These are phyloP conservation scores for Achroia grisella DNA, from an alignment of 1,140 invertebrate genomes.

Conservation along the genomic window DNA sequence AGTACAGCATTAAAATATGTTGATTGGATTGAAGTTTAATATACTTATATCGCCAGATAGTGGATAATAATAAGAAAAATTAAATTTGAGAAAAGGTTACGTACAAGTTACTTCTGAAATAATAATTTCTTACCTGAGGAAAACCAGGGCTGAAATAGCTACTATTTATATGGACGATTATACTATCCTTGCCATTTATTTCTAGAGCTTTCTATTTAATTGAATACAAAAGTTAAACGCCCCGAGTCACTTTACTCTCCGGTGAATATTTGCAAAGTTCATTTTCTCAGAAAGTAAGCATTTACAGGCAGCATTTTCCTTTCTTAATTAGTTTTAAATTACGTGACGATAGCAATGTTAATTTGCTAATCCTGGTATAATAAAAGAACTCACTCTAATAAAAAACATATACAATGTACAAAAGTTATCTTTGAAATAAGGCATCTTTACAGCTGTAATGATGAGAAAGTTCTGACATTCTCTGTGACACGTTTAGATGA, in stretches of 20 bases:
- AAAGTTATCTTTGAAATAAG: too few relatives aligned
- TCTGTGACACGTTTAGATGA: too few relatives aligned
- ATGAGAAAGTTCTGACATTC: too few relatives aligned
- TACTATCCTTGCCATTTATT: conserved; percentile 30
- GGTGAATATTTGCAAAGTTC: conserved; percentile 53
- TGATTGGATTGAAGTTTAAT: too few relatives aligned
- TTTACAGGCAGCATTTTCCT: conserved; percentile 54
- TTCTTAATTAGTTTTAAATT: conserved; percentile 66
- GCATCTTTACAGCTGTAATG: too few relatives aligned
- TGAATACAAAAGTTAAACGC: conserved; percentile 63
- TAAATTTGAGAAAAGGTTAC: too few relatives aligned
- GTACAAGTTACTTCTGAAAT: too few relatives aligned
- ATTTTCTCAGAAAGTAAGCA: conserved; percentile 55
- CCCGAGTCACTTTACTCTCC: conserved; percentile 46
- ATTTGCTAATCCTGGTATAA: conserved; percentile 39
- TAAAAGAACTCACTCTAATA: conserved; percentile 5
- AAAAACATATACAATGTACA: too few relatives aligned
- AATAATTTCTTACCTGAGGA: conserved; percentile 15
- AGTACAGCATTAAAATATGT: too few relatives aligned
- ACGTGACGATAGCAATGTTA: conserved; percentile 55
- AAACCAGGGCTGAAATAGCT: conserved; percentile 31
- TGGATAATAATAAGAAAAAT: too few relatives aligned
- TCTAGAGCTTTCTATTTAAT: conserved; percentile 60
- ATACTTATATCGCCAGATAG: too few relatives aligned
- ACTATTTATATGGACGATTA: conserved; percentile 35